Base-by-base conservation (phyloP, 2,113 vertebrate genomes). In the Solea solea region DNA sequence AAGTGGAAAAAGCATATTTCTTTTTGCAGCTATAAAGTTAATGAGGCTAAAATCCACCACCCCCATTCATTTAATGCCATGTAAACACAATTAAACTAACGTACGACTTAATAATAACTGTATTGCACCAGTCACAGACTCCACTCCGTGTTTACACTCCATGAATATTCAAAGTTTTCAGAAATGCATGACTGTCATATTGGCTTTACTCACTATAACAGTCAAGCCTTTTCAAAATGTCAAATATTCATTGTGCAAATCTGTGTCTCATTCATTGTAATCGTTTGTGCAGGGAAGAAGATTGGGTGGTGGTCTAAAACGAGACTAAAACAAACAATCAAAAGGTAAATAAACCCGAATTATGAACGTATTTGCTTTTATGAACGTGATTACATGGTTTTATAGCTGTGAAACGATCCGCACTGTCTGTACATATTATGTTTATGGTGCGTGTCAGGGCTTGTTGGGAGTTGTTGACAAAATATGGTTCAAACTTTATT, bases 221-320 rank as follows among this genome's bases (percentile, higher is more conserved):
- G 13, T 50, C 3, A 21, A 59, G 45, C 57, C 74, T 74, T 21
- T 21, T 60, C 64, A 66, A 81, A 70, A 81, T 76, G 27, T 76
- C 5, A 78, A 74, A 58, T 66, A 79, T 73, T 79, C 13, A 1
- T 60, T 70, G 42, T 56, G 64, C 13, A 76, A 71, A 79, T 84
- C 65, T 86, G 64, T 72, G 55, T 81, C 59, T 61, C 66, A 74
- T 67, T 25, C 21, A 21, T 21, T 54, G 42, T 64, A 67, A 50
- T 69, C 42, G 53, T 14, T 57, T 3, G 28, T 64, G 44, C 50
- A 21, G 40, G 8, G 45, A 74, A n/a, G 60, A 73, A 46, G 21
- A 58, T 65, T 7, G 5, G 64, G 48, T 53, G 66, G 60, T 63
- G 39, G 60, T 15, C 1, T n/a, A 52, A 58, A 50, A 72, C 15